Evolutionary conservation across 1,140 invertebrate species (phyloP).

Genomic region (Rhysida immarginata): DNA sequence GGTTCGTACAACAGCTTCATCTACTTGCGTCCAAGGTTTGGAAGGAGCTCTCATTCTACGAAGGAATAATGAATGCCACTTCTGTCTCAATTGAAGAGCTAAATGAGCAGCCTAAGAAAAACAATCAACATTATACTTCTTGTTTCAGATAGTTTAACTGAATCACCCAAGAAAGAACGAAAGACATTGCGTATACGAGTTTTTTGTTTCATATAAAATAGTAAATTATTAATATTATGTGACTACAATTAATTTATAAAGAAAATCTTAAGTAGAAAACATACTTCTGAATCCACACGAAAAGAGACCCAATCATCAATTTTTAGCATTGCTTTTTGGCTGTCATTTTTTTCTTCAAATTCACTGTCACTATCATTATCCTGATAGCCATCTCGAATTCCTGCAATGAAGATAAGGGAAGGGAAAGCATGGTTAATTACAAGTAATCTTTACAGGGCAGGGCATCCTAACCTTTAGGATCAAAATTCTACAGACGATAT

Average conservation of each 20-base stretch:
- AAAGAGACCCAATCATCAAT: constrained; percentile 72
- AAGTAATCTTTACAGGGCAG: no score
- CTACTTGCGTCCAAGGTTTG: constrained; percentile 41
- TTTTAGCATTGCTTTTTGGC: constrained; percentile 41
- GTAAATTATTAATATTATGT: no score
- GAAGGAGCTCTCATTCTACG: constrained; percentile 52
- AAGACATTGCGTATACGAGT: no score
- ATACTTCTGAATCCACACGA: constrained; percentile 41
- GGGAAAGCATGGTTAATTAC: no score
- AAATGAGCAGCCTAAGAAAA: constrained; percentile 40
- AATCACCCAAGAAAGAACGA: no score
- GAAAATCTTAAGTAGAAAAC: no score
- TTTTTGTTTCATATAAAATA: no score
- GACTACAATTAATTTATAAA: no score
- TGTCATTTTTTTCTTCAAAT: constrained; percentile 43
- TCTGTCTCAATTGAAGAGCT: constrained; percentile 54
- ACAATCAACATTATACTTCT: no score
- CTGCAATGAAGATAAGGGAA: constrained; percentile 2
- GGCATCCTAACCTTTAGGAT: no score
- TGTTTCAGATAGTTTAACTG: no score
- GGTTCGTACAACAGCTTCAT: constrained; percentile 52
- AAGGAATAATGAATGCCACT: constrained; percentile 57
- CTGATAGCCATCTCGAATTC: constrained; percentile 9
- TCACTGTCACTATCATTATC: constrained; percentile 40
- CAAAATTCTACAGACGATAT: no score